A percentile compares a stretch with the other conserved stretches of the same genome.
These are phyloP conservation scores for Myrmecophaga tridactyla DNA, from an alignment of 2,113 vertebrate species.

Conservation along the genomic window DNA sequence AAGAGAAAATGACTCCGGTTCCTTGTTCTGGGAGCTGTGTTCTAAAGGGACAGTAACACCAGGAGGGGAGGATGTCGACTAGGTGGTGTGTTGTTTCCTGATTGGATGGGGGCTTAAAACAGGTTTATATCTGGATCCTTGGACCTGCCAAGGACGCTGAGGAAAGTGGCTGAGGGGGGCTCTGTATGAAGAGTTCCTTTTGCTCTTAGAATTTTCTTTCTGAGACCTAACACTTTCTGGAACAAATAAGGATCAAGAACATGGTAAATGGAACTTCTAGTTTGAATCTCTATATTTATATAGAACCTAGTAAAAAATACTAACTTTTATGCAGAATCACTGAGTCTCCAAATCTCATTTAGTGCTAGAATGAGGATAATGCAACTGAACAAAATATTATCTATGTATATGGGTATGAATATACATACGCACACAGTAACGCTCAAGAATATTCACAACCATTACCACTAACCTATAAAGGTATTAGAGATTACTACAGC, in stretches of 20 bases:
- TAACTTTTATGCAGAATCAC: not conserved
- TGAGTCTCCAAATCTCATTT: not conserved
- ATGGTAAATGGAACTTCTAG: not conserved
- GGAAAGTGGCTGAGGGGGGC: no score
- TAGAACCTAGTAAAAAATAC: not conserved
- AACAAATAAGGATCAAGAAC: not conserved
- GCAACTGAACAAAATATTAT: not conserved
- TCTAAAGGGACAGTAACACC: no score
- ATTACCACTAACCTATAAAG: not conserved
- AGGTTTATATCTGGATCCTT: no score
- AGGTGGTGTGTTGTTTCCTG: no score
- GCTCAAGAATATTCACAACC: not conserved
- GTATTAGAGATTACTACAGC: not conserved
- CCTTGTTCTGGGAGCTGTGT: no score
- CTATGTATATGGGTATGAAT: not conserved
- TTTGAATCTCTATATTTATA: not conserved
- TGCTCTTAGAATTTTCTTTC: no score
- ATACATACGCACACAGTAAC: not conserved
- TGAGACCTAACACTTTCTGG: no score
- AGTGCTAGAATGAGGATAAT: not conserved
- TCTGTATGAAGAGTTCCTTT: no score
- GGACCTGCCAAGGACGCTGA: no score
- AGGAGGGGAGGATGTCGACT: no score
- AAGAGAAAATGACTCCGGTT: no score
- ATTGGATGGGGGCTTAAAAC: no score